A percentile compares a stretch with the other conserved stretches of the same genome.
phyloP scores from a whole-genome alignment of 2,888 invertebrate species.

The Dolomedes plantarius region DNA sequence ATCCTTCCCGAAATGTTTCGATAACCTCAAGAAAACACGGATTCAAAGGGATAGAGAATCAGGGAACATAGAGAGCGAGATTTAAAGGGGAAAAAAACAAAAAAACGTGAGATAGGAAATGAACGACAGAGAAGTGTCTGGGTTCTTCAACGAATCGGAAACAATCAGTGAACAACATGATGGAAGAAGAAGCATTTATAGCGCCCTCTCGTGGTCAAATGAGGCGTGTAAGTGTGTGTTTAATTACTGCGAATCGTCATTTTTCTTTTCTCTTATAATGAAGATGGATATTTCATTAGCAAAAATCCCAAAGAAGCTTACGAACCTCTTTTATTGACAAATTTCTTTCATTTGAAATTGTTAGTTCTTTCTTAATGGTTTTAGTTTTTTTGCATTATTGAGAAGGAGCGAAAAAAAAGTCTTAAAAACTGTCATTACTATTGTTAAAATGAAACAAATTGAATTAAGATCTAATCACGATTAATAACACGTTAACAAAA shows the following conservation, averaged over 20 bases:
- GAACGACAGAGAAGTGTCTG: conserved; percentile 1
- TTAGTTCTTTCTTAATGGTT: conserved; percentile 17
- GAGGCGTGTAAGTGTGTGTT: conserved; percentile 36
- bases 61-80: no score
- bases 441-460: conserved; percentile 47
- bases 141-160: conserved; percentile 28
- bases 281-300: conserved; percentile 49
- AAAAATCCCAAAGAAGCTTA: conserved; percentile 16
- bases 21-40: background rate
- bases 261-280: conserved; percentile 37
- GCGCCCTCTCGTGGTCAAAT: conserved; percentile 40
- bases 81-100: no score
- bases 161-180: conserved; percentile 25
- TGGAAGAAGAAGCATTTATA: background rate
- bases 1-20: background rate
- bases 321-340: conserved; percentile 21
- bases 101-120: background rate
- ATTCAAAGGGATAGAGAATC: no score
- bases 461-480: conserved; percentile 35
- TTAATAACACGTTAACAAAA: conserved; percentile 35
- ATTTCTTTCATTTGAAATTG: conserved; percentile 31
- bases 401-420: background rate
- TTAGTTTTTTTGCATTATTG: background rate
- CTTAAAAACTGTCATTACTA: conserved; percentile 34
- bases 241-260: conserved; percentile 44